These are phyloP conservation scores for Scyliorhinus canicula DNA, from an alignment of 2,797 vertebrate species.

Conservation along the genomic window DNA sequence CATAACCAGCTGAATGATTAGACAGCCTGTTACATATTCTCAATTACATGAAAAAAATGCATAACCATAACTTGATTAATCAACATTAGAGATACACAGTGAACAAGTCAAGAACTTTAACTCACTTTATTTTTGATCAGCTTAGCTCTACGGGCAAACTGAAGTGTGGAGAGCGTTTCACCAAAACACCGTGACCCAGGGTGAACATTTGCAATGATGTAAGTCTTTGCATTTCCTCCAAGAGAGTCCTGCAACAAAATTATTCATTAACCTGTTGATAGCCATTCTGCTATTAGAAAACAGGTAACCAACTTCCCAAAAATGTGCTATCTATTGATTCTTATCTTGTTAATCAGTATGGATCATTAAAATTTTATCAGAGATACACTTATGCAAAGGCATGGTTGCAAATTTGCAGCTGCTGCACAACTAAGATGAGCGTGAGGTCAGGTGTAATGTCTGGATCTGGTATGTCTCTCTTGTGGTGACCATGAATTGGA, in stretches of 20 bases:
- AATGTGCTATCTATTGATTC: background rate
- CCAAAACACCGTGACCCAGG: conserved; percentile 90
- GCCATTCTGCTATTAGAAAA: background rate
- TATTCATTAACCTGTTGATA: background rate
- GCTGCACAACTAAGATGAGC: too few relatives aligned
- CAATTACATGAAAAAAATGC: background rate
- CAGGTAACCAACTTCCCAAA: background rate
- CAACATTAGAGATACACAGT: background rate
- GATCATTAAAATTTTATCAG: background rate
- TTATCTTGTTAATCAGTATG: background rate
- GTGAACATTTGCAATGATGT: conserved; percentile 93
- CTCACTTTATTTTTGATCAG: conserved; percentile 94
- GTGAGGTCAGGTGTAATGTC: too few relatives aligned
- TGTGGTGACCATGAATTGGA: too few relatives aligned
- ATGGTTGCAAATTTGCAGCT: background rate
- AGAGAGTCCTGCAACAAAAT: conserved; percentile 75
- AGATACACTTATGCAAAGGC: background rate
- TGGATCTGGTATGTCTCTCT: too few relatives aligned
- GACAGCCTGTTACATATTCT: background rate
- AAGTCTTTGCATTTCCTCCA: conserved; percentile 92
- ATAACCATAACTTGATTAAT: background rate
- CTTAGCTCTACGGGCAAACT: conserved; percentile 93
- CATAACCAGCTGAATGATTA: background rate
- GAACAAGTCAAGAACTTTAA: background rate
- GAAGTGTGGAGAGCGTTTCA: conserved; percentile 87